Evolutionary conservation across 2,113 vertebrate genomes (phyloP).

Genomic region (Syrrhaptes paradoxus): DNA sequence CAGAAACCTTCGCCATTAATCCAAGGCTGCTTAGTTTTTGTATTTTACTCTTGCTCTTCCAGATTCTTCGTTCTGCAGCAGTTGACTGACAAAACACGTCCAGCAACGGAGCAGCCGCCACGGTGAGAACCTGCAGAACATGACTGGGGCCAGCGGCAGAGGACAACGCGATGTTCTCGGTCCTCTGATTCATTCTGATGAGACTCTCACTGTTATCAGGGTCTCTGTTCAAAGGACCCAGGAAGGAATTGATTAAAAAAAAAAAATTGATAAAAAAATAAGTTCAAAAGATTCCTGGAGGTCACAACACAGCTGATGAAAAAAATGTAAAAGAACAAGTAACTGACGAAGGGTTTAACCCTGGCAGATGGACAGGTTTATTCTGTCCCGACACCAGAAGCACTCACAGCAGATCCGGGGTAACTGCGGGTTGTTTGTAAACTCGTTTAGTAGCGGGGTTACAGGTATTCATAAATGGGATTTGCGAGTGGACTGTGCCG

Average conservation of each 20-base stretch:
- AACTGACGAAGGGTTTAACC: neutral
- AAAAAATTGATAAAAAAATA: too few relatives aligned
- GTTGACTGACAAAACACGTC: neutral
- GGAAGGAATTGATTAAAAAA: neutral
- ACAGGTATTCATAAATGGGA: neutral
- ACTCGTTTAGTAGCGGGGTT: neutral
- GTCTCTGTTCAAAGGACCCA: neutral
- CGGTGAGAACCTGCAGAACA: neutral
- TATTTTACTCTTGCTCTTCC: neutral
- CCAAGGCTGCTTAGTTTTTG: neutral
- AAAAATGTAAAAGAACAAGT: fast-evolving
- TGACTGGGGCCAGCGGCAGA: neutral
- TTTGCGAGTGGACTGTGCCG: neutral
- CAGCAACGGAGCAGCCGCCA: fast-evolving
- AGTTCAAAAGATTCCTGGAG: neutral
- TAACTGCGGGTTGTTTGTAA: neutral
- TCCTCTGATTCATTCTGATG: neutral
- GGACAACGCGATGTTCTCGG: fast-evolving
- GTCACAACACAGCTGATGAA: fast-evolving
- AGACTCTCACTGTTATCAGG: neutral
- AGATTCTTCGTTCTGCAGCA: neutral
- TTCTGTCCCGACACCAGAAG: neutral
- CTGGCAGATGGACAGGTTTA: neutral
- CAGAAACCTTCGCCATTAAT: neutral
- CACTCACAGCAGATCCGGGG: neutral